phyloP scores from a whole-genome alignment of 2,797 vertebrate genomes.

The Diplodus sargus region DNA sequence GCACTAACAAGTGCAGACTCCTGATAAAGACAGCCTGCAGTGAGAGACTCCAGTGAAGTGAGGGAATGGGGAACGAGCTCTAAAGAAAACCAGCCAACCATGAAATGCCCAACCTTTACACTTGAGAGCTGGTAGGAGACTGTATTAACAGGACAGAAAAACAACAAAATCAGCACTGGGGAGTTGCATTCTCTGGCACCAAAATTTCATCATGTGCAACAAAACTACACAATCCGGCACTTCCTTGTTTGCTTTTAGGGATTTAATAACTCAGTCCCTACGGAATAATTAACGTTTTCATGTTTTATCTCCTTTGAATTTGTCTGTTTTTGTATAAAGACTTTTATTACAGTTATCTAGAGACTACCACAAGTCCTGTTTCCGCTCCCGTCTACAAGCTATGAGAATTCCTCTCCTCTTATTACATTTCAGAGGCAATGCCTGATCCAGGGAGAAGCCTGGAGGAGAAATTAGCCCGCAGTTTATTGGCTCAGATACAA shows the following conservation, averaged over 20 bases:
- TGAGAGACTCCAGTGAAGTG: conserved; percentile 70
- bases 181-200: conserved; percentile 63
- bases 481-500: conserved; percentile 78
- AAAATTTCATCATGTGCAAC: conserved; percentile 67
- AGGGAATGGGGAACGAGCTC: conserved; percentile 64
- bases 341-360: conserved; percentile 50
- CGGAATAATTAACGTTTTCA: conserved; percentile 52
- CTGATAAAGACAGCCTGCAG: conserved; percentile 78
- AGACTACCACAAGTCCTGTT: conserved; percentile 34
- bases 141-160: conserved; percentile 43
- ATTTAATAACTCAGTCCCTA: conserved; percentile 31
- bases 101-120: conserved; percentile 80
- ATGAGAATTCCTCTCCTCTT: conserved; percentile 49
- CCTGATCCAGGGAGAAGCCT: conserved; percentile 57
- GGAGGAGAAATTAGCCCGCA: conserved; percentile 72
- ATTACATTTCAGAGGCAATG: conserved; percentile 61
- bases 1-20: conserved; percentile 74
- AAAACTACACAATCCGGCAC: conserved; percentile 48
- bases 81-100: conserved; percentile 73
- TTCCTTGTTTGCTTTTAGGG: conserved; percentile 53
- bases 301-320: conserved; percentile 55
- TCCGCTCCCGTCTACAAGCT: conserved; percentile 29
- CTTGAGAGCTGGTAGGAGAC: conserved; percentile 66
- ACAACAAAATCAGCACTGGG: conserved; percentile 45
- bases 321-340: conserved; percentile 44